Conservation (phyloP, 1,140 invertebrate species). For the Mya arenaria region DNA sequence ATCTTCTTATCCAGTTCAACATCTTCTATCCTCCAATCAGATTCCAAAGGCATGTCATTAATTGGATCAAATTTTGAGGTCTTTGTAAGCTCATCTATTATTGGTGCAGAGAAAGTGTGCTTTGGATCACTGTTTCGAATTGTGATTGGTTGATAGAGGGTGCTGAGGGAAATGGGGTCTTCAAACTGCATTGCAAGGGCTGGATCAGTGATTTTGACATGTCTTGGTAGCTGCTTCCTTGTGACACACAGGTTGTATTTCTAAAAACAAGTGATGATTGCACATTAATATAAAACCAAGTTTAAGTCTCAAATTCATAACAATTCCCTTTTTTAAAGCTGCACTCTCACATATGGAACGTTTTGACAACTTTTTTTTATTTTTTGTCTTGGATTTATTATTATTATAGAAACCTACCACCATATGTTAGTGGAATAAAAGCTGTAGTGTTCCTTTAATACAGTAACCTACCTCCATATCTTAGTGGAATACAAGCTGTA, state of each 20-base stretch:
- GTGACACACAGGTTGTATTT: slow-evolving; percentile 68
- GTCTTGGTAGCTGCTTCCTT: slow-evolving; percentile 72
- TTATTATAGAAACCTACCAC: too few species aligned
- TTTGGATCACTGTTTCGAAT: slow-evolving; percentile 73
- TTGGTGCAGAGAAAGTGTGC: slow-evolving; percentile 72
- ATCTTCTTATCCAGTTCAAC: slow-evolving; percentile 70
- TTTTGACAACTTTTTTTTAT: too few species aligned
- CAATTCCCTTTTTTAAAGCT: too few species aligned
- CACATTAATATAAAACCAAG: too few species aligned
- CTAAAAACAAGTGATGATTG: slow-evolving; percentile 60
- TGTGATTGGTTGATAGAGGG: slow-evolving; percentile 74
- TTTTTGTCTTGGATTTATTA: too few species aligned
- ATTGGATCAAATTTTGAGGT: slow-evolving; percentile 76
- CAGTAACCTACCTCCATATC: too few species aligned
- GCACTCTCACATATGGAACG: too few species aligned
- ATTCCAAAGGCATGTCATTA: slow-evolving; percentile 63
- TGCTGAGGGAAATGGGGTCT: slow-evolving; percentile 75
- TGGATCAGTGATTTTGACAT: slow-evolving; percentile 69
- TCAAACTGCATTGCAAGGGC: slow-evolving; percentile 66
- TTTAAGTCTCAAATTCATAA: background rate
- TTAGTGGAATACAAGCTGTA: too few species aligned
- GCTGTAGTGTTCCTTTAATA: too few species aligned
- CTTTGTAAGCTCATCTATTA: slow-evolving; percentile 72
- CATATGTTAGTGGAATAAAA: too few species aligned
- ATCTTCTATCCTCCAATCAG: slow-evolving; percentile 73